Conservation (phyloP, 2,797 vertebrate genomes). For the Valencia hispanica region DNA sequence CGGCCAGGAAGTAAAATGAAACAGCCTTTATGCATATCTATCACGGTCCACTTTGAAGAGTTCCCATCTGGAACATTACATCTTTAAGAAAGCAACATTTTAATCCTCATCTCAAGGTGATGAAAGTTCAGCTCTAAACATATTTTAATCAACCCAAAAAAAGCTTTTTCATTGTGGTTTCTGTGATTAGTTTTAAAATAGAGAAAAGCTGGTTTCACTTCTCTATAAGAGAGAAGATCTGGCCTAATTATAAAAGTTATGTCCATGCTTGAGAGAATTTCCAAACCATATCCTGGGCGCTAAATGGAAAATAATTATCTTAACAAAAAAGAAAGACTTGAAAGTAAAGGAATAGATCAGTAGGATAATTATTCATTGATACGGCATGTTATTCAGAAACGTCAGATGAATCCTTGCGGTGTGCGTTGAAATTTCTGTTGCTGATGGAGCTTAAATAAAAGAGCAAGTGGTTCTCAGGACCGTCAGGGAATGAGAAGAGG, state of each 20-base stretch:
- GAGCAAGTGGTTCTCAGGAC: conserved; percentile 17
- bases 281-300: neutral
- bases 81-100: conserved; percentile 31
- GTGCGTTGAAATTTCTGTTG: conserved; percentile 9
- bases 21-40: neutral
- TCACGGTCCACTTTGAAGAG: neutral
- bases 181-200: neutral
- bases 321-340: neutral
- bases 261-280: neutral
- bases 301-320: neutral
- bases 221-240: neutral
- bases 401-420: conserved; percentile 7
- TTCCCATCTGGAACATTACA: conserved; percentile 14
- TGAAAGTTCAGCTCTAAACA: conserved; percentile 9
- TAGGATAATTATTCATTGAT: neutral
- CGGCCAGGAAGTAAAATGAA: neutral
- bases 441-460: conserved; percentile 9
- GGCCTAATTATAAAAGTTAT: neutral
- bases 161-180: neutral
- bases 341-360: neutral
- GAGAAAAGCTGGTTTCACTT: neutral
- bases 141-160: conserved; percentile 15
- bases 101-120: conserved; percentile 48
- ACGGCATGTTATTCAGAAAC: conserved; percentile 1
- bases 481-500: neutral